These are phyloP conservation scores for Megalonaias nervosa DNA, from an alignment of 1,140 invertebrate species.

Conservation along the genomic window DNA sequence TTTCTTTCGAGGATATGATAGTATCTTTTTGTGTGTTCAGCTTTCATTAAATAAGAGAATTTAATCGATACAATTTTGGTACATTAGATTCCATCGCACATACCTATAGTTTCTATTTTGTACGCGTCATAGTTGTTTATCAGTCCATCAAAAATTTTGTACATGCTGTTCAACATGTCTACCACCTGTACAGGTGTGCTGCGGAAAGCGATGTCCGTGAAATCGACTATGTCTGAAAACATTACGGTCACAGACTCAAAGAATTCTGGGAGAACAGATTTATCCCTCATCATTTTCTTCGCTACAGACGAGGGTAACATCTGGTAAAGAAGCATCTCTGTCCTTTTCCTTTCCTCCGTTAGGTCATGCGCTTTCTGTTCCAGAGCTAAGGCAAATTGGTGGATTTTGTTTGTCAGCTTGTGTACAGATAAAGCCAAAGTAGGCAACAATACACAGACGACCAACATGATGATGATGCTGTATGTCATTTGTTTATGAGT, in stretches of 20 bases:
- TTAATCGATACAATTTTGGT: too few species aligned
- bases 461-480: too few species aligned
- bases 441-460: too few species aligned
- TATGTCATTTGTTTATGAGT: too few species aligned
- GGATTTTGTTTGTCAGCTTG: too few species aligned
- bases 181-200: slow-evolving; percentile 90
- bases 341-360: slow-evolving; percentile 60
- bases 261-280: slow-evolving; percentile 68
- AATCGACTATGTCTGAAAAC: slow-evolving; percentile 88
- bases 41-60: too few species aligned
- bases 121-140: slow-evolving; percentile 55
- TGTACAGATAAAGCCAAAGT: too few species aligned
- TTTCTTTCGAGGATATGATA: too few species aligned
- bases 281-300: slow-evolving; percentile 69
- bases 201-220: slow-evolving; percentile 84
- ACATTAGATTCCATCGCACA: neutral
- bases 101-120: slow-evolving; percentile 56
- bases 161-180: slow-evolving; percentile 58
- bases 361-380: slow-evolving; percentile 9
- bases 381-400: too few species aligned
- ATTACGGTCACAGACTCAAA: slow-evolving; percentile 70
- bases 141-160: slow-evolving; percentile 52
- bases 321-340: slow-evolving; percentile 60
- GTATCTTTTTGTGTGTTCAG: too few species aligned
- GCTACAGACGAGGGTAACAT: slow-evolving; percentile 69